phyloP scores from a whole-genome alignment of 2,113 vertebrate species.

The Ctenomys sociabilis region DNA sequence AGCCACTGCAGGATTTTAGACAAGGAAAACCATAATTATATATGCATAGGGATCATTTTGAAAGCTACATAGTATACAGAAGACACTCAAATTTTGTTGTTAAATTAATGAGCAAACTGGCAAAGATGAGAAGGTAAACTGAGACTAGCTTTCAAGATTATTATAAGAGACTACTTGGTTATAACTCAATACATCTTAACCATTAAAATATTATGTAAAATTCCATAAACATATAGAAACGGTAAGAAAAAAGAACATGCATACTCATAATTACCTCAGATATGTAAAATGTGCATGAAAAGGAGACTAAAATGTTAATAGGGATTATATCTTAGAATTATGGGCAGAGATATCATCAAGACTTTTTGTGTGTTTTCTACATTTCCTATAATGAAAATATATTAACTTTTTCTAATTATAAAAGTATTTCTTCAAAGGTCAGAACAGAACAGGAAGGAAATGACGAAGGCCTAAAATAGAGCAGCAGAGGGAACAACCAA shows the following conservation, averaged over 20 bases:
- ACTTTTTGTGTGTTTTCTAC: slow-evolving; percentile 28
- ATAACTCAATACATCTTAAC: background rate
- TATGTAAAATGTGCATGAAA: slow-evolving; percentile 25
- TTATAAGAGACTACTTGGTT: background rate
- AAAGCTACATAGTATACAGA: background rate
- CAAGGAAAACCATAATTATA: background rate
- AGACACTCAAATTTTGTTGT: background rate
- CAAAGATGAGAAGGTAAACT: background rate
- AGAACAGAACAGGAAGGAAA: slow-evolving; percentile 45
- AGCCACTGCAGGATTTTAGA: background rate
- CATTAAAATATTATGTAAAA: background rate
- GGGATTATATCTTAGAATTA: slow-evolving; percentile 38
- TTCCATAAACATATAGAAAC: background rate
- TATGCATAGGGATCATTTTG: background rate
- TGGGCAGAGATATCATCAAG: background rate
- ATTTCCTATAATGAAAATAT: slow-evolving; percentile 38
- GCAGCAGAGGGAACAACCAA: background rate
- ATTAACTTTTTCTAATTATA: slow-evolving; percentile 51
- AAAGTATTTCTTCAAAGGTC: slow-evolving; percentile 60
- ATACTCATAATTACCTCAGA: slow-evolving; percentile 13
- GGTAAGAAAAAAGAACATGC: background rate
- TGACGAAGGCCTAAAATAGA: slow-evolving; percentile 42
- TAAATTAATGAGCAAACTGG: background rate
- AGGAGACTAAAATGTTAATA: slow-evolving; percentile 35
- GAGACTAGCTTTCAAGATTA: background rate